A percentile compares a stretch with the other conserved stretches of the same genome.
phyloP scores from a whole-genome alignment of 1,140 invertebrate species.

The Bombus superbus region DNA sequence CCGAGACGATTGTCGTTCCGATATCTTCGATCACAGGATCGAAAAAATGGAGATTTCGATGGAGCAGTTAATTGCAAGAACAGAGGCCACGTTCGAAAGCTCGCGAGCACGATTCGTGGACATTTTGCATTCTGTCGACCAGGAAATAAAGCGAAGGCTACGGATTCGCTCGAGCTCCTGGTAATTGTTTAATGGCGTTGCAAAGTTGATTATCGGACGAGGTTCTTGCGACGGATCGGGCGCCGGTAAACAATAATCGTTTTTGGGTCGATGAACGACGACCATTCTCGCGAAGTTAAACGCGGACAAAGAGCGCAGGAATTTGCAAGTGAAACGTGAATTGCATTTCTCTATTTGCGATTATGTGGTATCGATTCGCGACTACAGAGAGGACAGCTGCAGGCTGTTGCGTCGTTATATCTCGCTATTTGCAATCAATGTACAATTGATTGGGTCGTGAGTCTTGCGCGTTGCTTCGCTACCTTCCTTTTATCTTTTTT shows the following conservation, averaged over 20 bases:
- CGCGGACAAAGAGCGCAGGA: not conserved
- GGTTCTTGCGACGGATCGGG: not conserved
- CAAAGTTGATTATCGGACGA: constrained; percentile 5
- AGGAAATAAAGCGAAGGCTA: constrained; percentile 6
- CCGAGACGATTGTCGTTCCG: not conserved
- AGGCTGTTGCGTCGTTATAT: no score
- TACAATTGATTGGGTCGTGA: no score
- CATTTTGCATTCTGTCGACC: not conserved
- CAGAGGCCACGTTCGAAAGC: not conserved
- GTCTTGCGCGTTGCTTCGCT: no score
- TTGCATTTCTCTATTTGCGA: no score
- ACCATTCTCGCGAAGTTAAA: not conserved
- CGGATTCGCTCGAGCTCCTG: not conserved
- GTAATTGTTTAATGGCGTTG: constrained; percentile 14
- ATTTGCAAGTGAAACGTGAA: no score
- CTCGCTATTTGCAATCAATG: no score
- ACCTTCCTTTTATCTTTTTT: no score
- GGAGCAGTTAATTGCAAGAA: not conserved
- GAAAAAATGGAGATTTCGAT: not conserved
- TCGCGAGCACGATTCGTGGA: not conserved
- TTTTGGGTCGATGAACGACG: not conserved
- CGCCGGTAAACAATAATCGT: not conserved
- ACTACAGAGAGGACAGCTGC: no score
- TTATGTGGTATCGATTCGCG: no score
- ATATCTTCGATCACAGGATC: not conserved